Percentiles rank a stretch among this genome's conserved stretches.
Evolutionary conservation across 1,140 invertebrate species (phyloP).

Genomic region (Euglossa dilemma): DNA sequence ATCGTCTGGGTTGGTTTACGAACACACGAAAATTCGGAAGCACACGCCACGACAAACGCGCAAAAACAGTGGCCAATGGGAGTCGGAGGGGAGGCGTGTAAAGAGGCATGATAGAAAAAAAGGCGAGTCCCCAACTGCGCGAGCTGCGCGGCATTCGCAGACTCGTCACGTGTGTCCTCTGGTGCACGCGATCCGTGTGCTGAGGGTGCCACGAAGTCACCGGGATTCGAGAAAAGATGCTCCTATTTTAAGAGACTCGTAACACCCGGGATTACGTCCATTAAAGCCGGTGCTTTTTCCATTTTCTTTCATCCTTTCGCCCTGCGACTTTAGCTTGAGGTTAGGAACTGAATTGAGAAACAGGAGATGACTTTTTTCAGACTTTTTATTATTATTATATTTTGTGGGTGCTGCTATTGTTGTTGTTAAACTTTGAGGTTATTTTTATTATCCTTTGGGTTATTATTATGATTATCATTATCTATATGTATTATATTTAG

Average conservation of each 20-base stretch:
- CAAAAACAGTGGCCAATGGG: not conserved
- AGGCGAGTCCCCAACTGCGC: not conserved
- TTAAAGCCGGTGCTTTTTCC: not conserved
- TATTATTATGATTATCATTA: no score
- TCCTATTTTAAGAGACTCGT: conserved; percentile 5
- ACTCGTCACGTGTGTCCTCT: conserved; percentile 15
- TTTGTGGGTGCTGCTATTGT: no score
- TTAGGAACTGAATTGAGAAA: no score
- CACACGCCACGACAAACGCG: not conserved
- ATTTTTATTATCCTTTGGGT: no score
- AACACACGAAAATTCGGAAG: not conserved
- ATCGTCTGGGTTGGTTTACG: not conserved
- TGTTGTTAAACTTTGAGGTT: no score
- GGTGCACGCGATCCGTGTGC: conserved; percentile 13
- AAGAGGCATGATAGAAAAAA: not conserved
- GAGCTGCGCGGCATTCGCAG: conserved; percentile 14
- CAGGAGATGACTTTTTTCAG: no score
- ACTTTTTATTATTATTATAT: no score
- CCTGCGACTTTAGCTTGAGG: no score
- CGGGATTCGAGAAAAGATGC: not conserved
- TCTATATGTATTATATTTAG: no score
- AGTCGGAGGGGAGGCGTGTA: not conserved
- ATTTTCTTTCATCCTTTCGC: not conserved
- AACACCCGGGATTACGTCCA: conserved; percentile 1
- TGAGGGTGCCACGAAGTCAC: not conserved